Evolutionary conservation across 2,888 invertebrate genomes (phyloP).

Genomic region (Poecilus cupreus): DNA sequence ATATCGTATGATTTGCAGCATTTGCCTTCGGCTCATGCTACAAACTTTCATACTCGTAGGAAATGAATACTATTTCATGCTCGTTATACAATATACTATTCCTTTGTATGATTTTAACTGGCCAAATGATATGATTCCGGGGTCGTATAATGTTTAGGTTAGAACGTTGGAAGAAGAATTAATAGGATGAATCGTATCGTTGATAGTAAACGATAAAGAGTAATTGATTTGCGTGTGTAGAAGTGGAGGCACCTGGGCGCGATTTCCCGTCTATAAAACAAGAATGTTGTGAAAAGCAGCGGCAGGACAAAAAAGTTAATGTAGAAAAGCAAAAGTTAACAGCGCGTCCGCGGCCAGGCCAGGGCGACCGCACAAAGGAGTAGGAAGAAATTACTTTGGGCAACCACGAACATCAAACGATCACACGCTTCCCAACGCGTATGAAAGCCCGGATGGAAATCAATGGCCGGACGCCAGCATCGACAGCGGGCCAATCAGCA

Average conservation of each 20-base stretch:
- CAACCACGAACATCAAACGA: slow-evolving; percentile 57
- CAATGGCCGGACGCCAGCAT: slow-evolving; percentile 49
- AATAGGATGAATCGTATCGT: no score
- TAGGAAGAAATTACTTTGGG: slow-evolving; percentile 55
- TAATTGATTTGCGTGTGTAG: background rate
- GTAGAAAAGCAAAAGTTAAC: slow-evolving; percentile 54
- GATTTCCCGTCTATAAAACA: slow-evolving; percentile 36
- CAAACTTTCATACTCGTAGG: no score
- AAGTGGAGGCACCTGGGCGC: slow-evolving; percentile 17
- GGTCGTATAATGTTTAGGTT: no score
- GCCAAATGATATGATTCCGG: no score
- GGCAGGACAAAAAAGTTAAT: slow-evolving; percentile 39
- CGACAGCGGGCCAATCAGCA: slow-evolving; percentile 41
- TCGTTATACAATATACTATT: no score
- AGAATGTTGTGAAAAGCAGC: slow-evolving; percentile 30
- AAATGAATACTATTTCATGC: no score
- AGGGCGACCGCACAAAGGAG: slow-evolving; percentile 33
- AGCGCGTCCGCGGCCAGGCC: slow-evolving; percentile 5
- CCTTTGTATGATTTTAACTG: no score
- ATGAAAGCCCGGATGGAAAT: slow-evolving; percentile 55
- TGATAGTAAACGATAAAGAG: background rate
- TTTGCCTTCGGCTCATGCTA: no score
- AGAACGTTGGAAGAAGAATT: no score
- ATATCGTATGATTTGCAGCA: no score
- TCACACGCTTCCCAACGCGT: slow-evolving; percentile 40